Percentiles rank a stretch among this genome's conserved stretches.
Evolutionary conservation across 1,140 invertebrate species (phyloP).

Genomic region (Condylostylus longicornis): DNA sequence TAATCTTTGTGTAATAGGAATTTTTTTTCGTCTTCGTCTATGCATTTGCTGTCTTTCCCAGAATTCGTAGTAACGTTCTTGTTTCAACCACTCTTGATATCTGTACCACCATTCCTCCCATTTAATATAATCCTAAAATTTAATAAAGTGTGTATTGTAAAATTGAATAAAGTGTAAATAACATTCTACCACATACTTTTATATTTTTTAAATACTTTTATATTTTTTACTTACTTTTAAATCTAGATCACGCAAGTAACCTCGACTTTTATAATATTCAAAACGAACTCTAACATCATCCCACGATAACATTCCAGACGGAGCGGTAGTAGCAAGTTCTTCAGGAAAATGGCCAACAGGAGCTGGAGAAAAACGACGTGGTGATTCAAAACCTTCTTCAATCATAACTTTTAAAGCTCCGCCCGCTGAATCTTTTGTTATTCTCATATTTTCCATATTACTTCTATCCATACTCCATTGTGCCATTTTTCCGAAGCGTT

Average conservation of each 20-base stretch:
- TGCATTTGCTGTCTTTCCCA: constrained; percentile 42
- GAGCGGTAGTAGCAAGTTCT: constrained; percentile 49
- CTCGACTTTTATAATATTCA: constrained; percentile 73
- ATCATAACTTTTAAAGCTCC: constrained; percentile 61
- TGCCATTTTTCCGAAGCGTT: constrained; percentile 78
- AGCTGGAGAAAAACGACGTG: constrained; percentile 44
- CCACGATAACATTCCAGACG: constrained; percentile 62
- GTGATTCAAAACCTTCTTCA: constrained; percentile 37
- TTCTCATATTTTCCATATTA: constrained; percentile 64
- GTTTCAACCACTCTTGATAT: constrained; percentile 78
- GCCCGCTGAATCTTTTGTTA: constrained; percentile 52
- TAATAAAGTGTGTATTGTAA: background rate
- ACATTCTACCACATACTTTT: background rate
- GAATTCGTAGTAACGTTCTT: constrained; percentile 64
- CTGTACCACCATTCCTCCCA: constrained; percentile 92
- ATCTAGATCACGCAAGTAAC: constrained; percentile 53
- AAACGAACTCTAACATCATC: constrained; percentile 70
- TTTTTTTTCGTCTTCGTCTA: constrained; percentile 33
- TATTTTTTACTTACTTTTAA: constrained; percentile 17
- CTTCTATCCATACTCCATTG: constrained; percentile 67
- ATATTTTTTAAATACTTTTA: background rate
- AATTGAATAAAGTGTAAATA: background rate
- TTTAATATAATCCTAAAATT: constrained; percentile 60
- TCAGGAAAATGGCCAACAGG: constrained; percentile 62
- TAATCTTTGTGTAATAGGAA: constrained; percentile 34